Evolutionary conservation across 30 jellyfish, hydroid and myxozoan genomes (phyloP), one percentile per base, ranked within the genome.

Genomic region (Aurelia aurita complex sp. Pacific): DNA sequence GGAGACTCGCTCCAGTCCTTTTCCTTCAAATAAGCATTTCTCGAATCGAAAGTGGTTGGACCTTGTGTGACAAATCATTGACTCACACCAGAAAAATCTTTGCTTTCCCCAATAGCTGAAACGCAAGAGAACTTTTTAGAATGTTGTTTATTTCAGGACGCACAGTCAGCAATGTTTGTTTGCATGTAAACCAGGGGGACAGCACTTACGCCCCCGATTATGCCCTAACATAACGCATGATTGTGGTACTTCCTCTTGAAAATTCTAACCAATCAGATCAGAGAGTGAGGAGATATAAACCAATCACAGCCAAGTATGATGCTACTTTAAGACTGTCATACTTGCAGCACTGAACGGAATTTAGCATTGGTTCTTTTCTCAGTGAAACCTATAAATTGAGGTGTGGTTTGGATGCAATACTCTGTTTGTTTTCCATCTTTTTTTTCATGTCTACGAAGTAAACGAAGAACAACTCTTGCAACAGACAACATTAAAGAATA

Each of bases 401-500:
- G 95, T 86, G 95, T 86, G 95, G 95, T 86, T 86, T 76, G 78
- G 86, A 34, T n/a, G 93, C 65, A 32, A 61, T 77, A 73, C 33
- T 23, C 64, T 84, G 79, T 84, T 84, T 84, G 93, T 84, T 84
- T 77, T 84, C 66, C 64, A 84, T 73, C 43, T 38, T 62, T 14
- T 13, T 67, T 73, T 77, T 60, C 81, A 84, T 84, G 93, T 77
- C 70, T 77, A 36, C 82, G 76, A 84, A 57, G 53, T 64, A 54
- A 64, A 59, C n/a, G 66, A 52, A 63, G 57, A 36, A 54, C 17
- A 42, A n/a, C 18, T 43, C 64, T 63, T 64, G 40, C 79, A 78
- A 14, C 55, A 61, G 64, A 70, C 53, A 29, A 32, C 33, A 35
- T 35, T 70, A 70, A 52, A 43, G 53, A 67, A 65, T 67, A 43